These are phyloP conservation scores for Andricus grossulariae DNA, from an alignment of 1,140 invertebrate species.

Conservation along the genomic window DNA sequence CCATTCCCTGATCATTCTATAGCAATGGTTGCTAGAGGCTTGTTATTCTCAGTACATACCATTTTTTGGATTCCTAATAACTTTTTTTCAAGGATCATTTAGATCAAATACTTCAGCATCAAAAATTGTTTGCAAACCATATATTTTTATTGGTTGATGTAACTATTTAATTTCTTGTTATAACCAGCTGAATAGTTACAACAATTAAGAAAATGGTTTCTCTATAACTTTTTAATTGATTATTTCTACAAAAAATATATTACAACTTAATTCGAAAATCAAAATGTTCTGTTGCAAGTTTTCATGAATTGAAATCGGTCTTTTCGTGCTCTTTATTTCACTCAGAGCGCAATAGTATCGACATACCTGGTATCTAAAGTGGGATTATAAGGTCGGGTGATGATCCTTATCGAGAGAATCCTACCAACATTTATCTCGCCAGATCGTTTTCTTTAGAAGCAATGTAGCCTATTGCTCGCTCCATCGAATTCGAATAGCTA, in stretches of 20 bases:
- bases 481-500: neutral
- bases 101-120: no score
- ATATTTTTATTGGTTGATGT: no score
- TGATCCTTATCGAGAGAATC: neutral
- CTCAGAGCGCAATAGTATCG: neutral
- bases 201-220: neutral
- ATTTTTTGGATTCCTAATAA: no score
- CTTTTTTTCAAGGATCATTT: no score
- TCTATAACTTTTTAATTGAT: neutral
- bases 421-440: neutral
- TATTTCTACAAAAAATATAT: neutral
- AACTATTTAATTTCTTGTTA: no score
- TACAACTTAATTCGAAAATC: neutral
- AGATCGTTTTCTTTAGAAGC: neutral
- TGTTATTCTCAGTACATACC: no score
- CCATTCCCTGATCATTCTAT: no score
- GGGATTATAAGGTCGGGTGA: neutral
- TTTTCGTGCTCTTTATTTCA: no score
- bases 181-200: no score
- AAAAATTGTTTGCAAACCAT: no score
- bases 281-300: neutral
- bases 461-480: neutral
- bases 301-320: neutral
- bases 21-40: no score
- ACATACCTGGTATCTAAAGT: neutral